Percentiles rank a stretch among this genome's conserved stretches.
These are phyloP conservation scores for Biston stratarius DNA, from an alignment of 2,888 invertebrate genomes.

Conservation along the genomic window DNA sequence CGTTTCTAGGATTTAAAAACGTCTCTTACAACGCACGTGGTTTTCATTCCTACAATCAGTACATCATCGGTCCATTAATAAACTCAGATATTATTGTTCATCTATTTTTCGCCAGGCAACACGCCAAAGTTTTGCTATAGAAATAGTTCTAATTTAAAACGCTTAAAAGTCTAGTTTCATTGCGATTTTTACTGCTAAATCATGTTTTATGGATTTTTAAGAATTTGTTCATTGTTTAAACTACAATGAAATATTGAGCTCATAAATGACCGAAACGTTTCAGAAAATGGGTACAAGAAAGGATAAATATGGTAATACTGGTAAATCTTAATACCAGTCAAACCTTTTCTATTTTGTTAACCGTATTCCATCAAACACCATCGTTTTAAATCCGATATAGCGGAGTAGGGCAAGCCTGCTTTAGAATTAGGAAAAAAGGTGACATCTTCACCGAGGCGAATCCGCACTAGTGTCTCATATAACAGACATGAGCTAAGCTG, in stretches of 20 bases:
- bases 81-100: conserved; percentile 36
- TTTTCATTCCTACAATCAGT: conserved; percentile 24
- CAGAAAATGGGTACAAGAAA: background rate
- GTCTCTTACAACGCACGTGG: conserved; percentile 17
- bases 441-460: no score
- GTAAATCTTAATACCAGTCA: no score
- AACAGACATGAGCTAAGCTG: no score
- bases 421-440: no score
- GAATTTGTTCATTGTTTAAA: background rate
- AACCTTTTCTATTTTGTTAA: no score
- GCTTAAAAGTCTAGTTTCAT: conserved; percentile 1
- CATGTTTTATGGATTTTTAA: background rate
- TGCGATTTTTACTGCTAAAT: background rate
- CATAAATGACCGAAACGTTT: background rate
- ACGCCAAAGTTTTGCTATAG: conserved; percentile 39
- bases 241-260: no score
- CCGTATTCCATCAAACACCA: no score
- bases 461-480: no score
- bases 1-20: no score
- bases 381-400: no score
- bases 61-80: conserved; percentile 36
- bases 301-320: background rate
- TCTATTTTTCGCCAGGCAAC: conserved; percentile 44
- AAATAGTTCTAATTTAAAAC: conserved; percentile 32
- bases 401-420: no score